Base-by-base conservation (phyloP, 2,888 invertebrate genomes). In the Ophion slaviceki region DNA sequence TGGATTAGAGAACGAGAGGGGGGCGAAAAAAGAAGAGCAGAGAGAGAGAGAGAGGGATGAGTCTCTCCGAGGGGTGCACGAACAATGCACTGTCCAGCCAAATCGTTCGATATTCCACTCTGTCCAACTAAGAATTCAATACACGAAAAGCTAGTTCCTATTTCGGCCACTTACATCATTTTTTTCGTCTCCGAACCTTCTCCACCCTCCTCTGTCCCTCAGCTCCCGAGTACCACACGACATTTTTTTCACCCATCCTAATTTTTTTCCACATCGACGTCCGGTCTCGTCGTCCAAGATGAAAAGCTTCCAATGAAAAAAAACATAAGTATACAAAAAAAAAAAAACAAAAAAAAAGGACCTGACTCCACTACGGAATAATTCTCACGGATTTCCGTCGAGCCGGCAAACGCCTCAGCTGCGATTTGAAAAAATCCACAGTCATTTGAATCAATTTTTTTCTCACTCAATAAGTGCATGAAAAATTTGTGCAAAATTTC, bases 391-490 rank as follows among this genome's bases (percentile, higher is more conserved):
- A 77, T 85, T 87, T 87, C 81, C 82, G 70, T 78, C 82, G 32
- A 72, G 77, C 85, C 72, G 84, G 80, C 36, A 45, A 72, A 70
- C 20, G 83, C 77, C 82, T 88, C 91, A 88, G 90, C 89, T 89
- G 90, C 77, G 80, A 71, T 14, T 4, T 4, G 20, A 87, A 88
- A 87, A 87, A 86, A 87, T 83, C 59, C 66, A 72, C 20, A 45
- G 1, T 64, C 24, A 61, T 67, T 62, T 62, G n/a, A 47, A 36
- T 53, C 28, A 45, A 57, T 64, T 78, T 59, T 76, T 62, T 78
- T 24, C 14, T 17, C 45, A 3, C 47, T 68, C 78, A 66, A 11
- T 11, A 20, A 36, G 10, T 28, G 8, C 53, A 20, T 53, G 2
- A 66, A 32, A 64, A 17, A 8, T 28, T 40, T 45, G 28, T 72